Conservation (phyloP, 2,113 vertebrate genomes). For the Abramis brama region DNA sequence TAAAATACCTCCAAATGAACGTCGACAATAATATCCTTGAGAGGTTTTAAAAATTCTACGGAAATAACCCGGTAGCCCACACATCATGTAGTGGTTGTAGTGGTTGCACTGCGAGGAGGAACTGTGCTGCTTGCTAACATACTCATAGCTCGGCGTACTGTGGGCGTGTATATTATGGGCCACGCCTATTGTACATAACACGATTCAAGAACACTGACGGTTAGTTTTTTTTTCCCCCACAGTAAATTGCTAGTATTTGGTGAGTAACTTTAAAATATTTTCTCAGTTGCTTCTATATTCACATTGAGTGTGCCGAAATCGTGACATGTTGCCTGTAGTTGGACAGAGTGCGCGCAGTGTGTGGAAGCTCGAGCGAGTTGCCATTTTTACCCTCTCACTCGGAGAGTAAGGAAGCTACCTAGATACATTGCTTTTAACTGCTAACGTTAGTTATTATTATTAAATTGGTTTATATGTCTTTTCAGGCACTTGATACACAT, state of each 20-base stretch:
- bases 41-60: not conserved
- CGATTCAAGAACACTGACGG: not conserved
- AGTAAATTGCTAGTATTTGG: conserved; percentile 1
- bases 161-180: too few relatives aligned
- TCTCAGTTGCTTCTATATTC: not conserved
- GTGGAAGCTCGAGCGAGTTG: not conserved
- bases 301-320: not conserved
- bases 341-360: not conserved
- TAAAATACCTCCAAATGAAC: conserved; percentile 26
- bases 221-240: not conserved
- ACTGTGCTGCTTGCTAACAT: too few relatives aligned
- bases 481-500: too few relatives aligned
- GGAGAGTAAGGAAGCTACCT: not conserved
- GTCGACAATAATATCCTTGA: not conserved
- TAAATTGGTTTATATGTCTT: too few relatives aligned
- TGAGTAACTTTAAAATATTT: not conserved
- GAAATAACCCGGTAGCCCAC: not conserved
- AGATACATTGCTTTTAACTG: not conserved
- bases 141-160: too few relatives aligned
- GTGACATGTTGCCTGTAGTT: not conserved
- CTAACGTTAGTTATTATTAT: not conserved
- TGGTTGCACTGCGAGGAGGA: not conserved
- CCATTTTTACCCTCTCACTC: not conserved
- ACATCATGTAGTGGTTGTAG: not conserved
- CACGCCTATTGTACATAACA: not conserved